These are phyloP conservation scores for Aporrectodea caliginosa DNA, from an alignment of 1,140 invertebrate genomes.

Conservation along the genomic window DNA sequence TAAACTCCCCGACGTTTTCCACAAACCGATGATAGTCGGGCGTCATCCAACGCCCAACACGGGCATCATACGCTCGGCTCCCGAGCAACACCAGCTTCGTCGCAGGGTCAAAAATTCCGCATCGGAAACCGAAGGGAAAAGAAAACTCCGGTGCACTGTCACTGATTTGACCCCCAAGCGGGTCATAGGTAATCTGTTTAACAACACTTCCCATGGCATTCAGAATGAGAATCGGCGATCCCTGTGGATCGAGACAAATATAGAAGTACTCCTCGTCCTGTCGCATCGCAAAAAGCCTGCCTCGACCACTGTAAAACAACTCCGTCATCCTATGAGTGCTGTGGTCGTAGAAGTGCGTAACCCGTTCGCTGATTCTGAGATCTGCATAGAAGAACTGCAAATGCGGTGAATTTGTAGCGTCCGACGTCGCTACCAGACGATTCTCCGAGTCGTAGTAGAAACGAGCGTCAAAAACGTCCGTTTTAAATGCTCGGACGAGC, in stretches of 20 bases:
- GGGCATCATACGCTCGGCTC: conserved; percentile 86
- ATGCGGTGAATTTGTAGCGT: conserved; percentile 73
- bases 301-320: conserved; percentile 62
- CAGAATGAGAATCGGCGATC: conserved; percentile 84
- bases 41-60: conserved; percentile 91
- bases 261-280: conserved; percentile 81
- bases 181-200: conserved; percentile 84
- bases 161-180: conserved; percentile 80
- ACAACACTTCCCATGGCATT: conserved; percentile 83
- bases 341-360: conserved; percentile 67
- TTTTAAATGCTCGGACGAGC: conserved; percentile 67
- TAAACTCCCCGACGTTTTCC: conserved; percentile 41
- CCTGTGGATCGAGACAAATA: conserved; percentile 89
- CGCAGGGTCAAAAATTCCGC: conserved; percentile 83
- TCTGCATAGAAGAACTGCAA: conserved; percentile 94
- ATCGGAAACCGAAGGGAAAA: conserved; percentile 75
- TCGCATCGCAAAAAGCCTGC: conserved; percentile 79
- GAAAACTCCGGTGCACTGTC: conserved; percentile 89
- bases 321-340: neutral
- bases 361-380: conserved; percentile 54
- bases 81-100: conserved; percentile 89
- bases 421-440: conserved; percentile 72
- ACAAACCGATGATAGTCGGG: conserved; percentile 75
- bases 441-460: conserved; percentile 88
- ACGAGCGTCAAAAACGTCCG: conserved; percentile 75